Conservation (phyloP, 2,888 invertebrate species). For the Lingula anatina region DNA sequence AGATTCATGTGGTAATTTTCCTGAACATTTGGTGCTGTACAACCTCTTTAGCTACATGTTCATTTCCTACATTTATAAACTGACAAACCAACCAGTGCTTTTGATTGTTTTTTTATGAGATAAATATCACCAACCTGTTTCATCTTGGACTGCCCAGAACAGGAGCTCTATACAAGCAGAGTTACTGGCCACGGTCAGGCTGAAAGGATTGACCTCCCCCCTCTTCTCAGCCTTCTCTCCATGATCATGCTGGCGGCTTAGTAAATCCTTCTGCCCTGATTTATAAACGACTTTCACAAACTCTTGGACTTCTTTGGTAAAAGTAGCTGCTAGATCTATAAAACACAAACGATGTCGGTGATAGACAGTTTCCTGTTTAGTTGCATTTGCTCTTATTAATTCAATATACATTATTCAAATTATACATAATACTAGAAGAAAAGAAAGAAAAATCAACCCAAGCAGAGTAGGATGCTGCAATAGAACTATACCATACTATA, state of each 20-base stretch:
- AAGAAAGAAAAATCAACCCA: background rate
- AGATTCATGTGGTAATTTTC: no score
- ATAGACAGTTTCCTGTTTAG: background rate
- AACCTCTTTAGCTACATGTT: no score
- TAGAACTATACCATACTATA: background rate
- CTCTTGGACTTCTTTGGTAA: conserved; percentile 88
- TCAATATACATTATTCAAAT: background rate
- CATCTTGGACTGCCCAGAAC: conserved; percentile 96
- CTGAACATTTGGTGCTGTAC: no score
- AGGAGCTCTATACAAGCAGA: conserved; percentile 95
- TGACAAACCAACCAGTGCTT: no score
- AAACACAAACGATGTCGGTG: conserved; percentile 6
- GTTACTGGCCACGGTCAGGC: conserved; percentile 89
- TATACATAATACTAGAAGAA: background rate
- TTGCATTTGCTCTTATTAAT: background rate
- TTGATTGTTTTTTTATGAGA: no score
- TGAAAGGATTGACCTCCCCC: conserved; percentile 31
- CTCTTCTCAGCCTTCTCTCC: conserved; percentile 15
- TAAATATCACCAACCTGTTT: conserved; percentile 90
- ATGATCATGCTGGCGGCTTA: conserved; percentile 44
- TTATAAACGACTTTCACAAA: conserved; percentile 84
- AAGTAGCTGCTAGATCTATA: conserved; percentile 75
- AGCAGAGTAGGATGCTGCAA: conserved; percentile 1
- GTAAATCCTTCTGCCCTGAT: conserved; percentile 88
- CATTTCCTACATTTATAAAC: no score